Base-by-base conservation (phyloP, 2,113 vertebrate species). In the Peromyscus polionotus region DNA sequence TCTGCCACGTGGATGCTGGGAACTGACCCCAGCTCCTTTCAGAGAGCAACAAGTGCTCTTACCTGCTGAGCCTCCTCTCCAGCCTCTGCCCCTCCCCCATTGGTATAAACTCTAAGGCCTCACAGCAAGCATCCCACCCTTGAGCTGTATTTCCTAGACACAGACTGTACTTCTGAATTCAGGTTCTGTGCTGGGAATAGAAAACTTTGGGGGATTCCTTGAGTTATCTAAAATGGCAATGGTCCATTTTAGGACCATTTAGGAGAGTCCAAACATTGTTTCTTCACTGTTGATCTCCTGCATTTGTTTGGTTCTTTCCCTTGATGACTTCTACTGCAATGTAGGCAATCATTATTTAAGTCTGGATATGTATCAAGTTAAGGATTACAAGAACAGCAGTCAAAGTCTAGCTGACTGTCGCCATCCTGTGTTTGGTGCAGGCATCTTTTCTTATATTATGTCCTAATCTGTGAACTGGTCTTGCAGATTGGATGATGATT, bases 401-500 rank as follows among this genome's bases (percentile, higher is more conserved):
- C 76, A 90, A 59, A 79, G n/a, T 45, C n/a, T 90, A 39, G 3
- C 86, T n/a, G 65, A 42, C 3, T 45, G 57, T 1, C 51, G 48
- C 16, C 70, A 14, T 22, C 17, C 2, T 95, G 22, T 96, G 81
- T 92, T 95, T 13, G 14, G 8, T 68, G 67, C 10, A 73, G 81
- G 1, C 13, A 4, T 54, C 39, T 76, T 84, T 91, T 48, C 88
- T 26, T 77, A 2, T 95, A 5, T 96, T 77, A 2, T 95, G 6
- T 96, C 88, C 86, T 85, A 45, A 95, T 12, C 13, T 79, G 7
- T 68, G 11, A 65, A 54, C 26, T 95, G 10, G 91, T 91, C 57
- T 90, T 97, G 96, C 83, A 99, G 99, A 70, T 98, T 99, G 94
- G 97, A 98, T 80, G 97, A 98, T 91, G 98, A 97, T 61, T 95